Evolutionary conservation across 2,113 vertebrate species (phyloP).

Genomic region (Apodemus speciosus): DNA sequence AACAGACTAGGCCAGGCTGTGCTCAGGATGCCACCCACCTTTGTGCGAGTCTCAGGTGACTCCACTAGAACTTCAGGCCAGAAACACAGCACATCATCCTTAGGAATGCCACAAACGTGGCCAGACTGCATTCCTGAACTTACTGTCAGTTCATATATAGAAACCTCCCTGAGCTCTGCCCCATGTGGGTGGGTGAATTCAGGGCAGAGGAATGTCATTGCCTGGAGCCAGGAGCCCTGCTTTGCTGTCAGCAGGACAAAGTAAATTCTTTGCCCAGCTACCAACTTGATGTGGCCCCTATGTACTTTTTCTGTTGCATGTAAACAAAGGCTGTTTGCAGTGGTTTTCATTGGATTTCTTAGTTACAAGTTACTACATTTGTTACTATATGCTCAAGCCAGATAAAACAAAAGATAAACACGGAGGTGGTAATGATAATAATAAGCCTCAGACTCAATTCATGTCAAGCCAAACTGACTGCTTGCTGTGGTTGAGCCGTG

Average conservation of each 20-base stretch:
- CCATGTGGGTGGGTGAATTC: neutral
- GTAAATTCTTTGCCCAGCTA: neutral
- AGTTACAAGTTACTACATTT: slow-evolving; percentile 3
- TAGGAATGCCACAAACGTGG: neutral
- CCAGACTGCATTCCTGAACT: neutral
- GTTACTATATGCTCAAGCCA: neutral
- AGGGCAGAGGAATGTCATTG: neutral
- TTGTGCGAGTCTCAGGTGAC: neutral
- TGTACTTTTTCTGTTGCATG: neutral
- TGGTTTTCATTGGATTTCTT: neutral
- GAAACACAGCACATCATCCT: neutral
- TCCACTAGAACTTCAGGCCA: neutral
- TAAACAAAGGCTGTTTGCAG: neutral
- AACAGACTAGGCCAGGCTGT: neutral
- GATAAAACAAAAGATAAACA: neutral
- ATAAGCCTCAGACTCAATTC: rapidly evolving
- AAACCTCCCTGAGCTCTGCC: neutral
- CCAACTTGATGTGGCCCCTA: neutral
- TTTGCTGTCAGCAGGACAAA: neutral
- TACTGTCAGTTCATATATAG: neutral
- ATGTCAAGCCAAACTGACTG: neutral
- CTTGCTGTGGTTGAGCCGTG: neutral
- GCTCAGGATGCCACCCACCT: neutral
- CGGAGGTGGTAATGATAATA: neutral
- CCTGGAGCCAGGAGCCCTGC: neutral